phyloP scores from a whole-genome alignment of 2,888 invertebrate genomes.

The Leptopterna dolabrata region DNA sequence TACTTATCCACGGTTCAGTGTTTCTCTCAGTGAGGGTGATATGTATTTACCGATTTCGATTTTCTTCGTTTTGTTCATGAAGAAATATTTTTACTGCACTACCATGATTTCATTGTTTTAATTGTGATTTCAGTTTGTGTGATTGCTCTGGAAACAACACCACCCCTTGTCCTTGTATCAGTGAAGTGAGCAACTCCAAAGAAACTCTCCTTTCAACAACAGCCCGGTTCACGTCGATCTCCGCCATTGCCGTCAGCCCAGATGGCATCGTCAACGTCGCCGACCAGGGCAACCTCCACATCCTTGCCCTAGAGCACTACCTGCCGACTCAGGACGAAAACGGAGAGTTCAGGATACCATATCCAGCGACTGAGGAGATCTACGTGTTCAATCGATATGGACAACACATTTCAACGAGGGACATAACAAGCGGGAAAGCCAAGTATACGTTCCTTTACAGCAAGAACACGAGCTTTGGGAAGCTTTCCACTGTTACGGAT shows the following conservation, averaged over 20 bases:
- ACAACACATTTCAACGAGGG: constrained; percentile 94
- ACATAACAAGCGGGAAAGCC: constrained; percentile 93
- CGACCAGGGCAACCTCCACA: constrained; percentile 88
- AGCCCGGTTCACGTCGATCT: constrained; percentile 88
- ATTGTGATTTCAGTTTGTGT: constrained; percentile 67
- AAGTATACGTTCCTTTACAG: constrained; percentile 96
- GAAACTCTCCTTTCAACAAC: constrained; percentile 90
- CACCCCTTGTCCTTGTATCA: constrained; percentile 64
- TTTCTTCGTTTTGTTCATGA: too few relatives aligned
- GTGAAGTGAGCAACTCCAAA: constrained; percentile 76
- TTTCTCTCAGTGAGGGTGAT: too few relatives aligned
- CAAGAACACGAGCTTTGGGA: constrained; percentile 95
- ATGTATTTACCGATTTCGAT: too few relatives aligned
- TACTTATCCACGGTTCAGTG: too few relatives aligned
- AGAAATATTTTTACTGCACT: too few relatives aligned
- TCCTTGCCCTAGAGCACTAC: constrained; percentile 87
- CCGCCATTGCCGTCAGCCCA: constrained; percentile 92
- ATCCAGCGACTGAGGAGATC: constrained; percentile 87
- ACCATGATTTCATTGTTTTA: too few relatives aligned
- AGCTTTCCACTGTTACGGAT: constrained; percentile 92
- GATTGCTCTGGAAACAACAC: constrained; percentile 66
- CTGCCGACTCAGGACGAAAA: constrained; percentile 87
- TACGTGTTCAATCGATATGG: constrained; percentile 91
- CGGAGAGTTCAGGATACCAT: constrained; percentile 72
- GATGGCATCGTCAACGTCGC: constrained; percentile 96